A percentile compares a stretch with the other conserved stretches of the same genome.
These are phyloP conservation scores for Ochotona princeps DNA, from an alignment of 2,113 vertebrate genomes.

Conservation along the genomic window DNA sequence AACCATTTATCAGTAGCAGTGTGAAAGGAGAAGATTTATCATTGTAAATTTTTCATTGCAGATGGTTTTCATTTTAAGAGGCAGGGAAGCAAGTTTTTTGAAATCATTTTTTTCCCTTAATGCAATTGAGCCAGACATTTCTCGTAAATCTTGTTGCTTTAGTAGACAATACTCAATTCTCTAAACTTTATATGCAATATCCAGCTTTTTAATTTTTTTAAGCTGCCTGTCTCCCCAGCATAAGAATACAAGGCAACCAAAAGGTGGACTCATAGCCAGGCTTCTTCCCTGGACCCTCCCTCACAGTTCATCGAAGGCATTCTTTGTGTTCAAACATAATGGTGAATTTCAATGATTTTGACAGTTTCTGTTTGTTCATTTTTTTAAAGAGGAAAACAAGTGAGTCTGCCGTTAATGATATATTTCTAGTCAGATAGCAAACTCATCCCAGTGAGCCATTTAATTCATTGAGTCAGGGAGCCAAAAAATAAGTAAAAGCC, in stretches of 20 bases:
- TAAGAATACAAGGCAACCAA: constrained; percentile 81
- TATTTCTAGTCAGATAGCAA: constrained; percentile 37
- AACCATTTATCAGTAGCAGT: constrained; percentile 75
- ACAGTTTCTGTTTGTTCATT: neutral
- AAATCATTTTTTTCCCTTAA: constrained; percentile 79
- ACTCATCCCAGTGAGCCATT: neutral
- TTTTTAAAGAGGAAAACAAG: neutral
- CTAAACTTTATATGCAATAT: constrained; percentile 79
- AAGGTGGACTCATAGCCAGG: constrained; percentile 39
- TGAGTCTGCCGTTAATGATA: constrained; percentile 34
- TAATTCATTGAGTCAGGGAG: constrained; percentile 2
- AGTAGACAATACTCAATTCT: constrained; percentile 83
- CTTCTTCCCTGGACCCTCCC: neutral
- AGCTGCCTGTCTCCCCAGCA: constrained; percentile 66
- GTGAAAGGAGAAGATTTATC: constrained; percentile 78
- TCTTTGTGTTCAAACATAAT: constrained; percentile 5
- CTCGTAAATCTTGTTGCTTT: constrained; percentile 86
- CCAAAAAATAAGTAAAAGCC: neutral
- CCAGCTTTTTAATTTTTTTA: constrained; percentile 53
- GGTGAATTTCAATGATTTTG: neutral
- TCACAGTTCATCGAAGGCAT: neutral
- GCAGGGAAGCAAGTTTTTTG: constrained; percentile 80
- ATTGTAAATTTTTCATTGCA: constrained; percentile 81
- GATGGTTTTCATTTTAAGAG: constrained; percentile 85
- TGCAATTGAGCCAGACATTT: constrained; percentile 84